phyloP scores from a whole-genome alignment of 2,797 vertebrate species.

The Chaenodraco wilsoni region DNA sequence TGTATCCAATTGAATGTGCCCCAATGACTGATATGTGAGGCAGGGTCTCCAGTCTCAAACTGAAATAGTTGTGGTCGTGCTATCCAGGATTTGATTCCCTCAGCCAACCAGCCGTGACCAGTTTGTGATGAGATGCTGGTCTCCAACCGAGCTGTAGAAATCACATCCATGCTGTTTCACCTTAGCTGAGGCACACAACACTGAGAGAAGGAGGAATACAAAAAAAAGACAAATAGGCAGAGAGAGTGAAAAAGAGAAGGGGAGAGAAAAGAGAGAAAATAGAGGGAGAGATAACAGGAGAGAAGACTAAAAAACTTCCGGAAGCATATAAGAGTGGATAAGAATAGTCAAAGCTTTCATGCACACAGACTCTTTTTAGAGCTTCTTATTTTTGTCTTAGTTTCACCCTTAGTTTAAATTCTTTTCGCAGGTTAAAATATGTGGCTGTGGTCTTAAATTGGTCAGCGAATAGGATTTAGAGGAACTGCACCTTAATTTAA shows the following conservation, averaged over 20 bases:
- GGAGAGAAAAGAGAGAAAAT: not conserved
- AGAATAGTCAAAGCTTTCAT: conserved; percentile 73
- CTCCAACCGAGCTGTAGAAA: conserved; percentile 79
- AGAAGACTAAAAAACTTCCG: conserved; percentile 61
- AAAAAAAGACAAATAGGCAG: conserved; percentile 45
- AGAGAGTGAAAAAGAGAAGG: conserved; percentile 27
- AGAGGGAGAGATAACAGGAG: conserved; percentile 44
- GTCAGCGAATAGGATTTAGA: conserved; percentile 37
- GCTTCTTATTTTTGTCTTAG: conserved; percentile 27
- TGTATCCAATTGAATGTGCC: conserved; percentile 67
- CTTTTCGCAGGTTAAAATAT: conserved; percentile 32
- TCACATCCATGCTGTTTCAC: conserved; percentile 74
- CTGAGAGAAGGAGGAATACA: conserved; percentile 30
- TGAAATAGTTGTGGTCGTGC: conserved; percentile 72
- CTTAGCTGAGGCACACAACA: conserved; percentile 64
- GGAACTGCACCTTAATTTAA: conserved; percentile 36
- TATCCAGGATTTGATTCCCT: conserved; percentile 74
- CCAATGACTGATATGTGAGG: conserved; percentile 61
- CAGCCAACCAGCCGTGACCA: conserved; percentile 74
- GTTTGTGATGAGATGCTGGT: conserved; percentile 78
- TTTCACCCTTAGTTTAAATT: conserved; percentile 12
- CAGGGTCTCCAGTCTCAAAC: conserved; percentile 57
- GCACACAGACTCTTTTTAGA: conserved; percentile 34
- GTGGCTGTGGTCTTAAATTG: conserved; percentile 25
- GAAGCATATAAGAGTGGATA: conserved; percentile 74